A percentile compares a stretch with the other conserved stretches of the same genome.
phyloP scores from a whole-genome alignment of 2,113 vertebrate species.

The Dryoscopus gambensis region DNA sequence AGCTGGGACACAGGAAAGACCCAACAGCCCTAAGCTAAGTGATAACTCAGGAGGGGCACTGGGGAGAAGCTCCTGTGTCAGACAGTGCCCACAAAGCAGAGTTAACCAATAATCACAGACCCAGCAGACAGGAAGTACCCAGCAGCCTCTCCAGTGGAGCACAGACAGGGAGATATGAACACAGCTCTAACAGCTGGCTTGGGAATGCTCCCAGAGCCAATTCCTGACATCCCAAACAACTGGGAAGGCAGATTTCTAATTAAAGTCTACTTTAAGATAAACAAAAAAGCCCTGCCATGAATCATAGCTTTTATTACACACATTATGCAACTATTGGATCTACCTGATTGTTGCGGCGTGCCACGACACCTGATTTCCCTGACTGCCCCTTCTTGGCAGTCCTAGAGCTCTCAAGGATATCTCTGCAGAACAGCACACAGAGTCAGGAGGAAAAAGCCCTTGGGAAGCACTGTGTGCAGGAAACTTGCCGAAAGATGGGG shows the following conservation, averaged over 20 bases:
- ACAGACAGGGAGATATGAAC: constrained; percentile 50
- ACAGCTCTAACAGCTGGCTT: constrained; percentile 55
- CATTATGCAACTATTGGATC: not conserved
- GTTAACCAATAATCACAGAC: constrained; percentile 52
- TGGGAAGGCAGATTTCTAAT: constrained; percentile 20
- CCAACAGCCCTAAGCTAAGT: not conserved
- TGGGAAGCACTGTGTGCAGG: not conserved
- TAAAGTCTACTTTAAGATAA: not conserved
- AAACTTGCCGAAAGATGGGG: not conserved
- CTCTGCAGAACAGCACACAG: accelerated
- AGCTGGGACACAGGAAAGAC: not conserved
- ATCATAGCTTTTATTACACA: not conserved
- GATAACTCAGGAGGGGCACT: not conserved
- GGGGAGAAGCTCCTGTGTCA: not conserved
- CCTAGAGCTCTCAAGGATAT: accelerated
- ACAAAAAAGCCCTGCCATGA: not conserved
- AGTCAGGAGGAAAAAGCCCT: not conserved
- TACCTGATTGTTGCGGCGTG: too few species aligned
- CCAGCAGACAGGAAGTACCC: constrained; percentile 2
- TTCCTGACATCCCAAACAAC: constrained; percentile 33
- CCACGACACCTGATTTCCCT: not conserved
- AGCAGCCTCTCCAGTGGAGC: constrained; percentile 26
- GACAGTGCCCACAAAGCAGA: not conserved
- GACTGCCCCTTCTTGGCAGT: not conserved
- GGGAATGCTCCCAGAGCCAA: constrained; percentile 28